Evolutionary conservation across 2,797 vertebrate species (phyloP).

Genomic region (Anguilla megastoma): DNA sequence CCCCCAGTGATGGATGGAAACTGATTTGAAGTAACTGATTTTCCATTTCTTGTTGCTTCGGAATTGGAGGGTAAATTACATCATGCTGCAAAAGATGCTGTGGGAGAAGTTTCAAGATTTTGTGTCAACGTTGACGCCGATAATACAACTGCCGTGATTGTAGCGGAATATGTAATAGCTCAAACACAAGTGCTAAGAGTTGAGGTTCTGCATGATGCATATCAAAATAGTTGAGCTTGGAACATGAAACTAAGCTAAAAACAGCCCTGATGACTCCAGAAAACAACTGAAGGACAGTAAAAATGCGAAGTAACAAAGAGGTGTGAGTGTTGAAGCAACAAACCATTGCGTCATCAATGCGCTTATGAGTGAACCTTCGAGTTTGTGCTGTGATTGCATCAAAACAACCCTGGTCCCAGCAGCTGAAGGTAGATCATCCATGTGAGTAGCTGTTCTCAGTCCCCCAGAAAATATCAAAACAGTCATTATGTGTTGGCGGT

Average conservation of each 20-base stretch:
- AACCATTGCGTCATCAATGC: not conserved
- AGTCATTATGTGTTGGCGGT: not conserved
- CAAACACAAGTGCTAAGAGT: no score
- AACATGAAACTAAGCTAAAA: not conserved
- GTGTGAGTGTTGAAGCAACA: not conserved
- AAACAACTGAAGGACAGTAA: not conserved
- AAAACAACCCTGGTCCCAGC: not conserved
- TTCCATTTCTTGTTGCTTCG: no score
- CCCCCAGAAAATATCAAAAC: not conserved
- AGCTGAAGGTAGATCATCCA: not conserved
- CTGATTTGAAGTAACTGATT: no score
- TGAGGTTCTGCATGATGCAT: no score
- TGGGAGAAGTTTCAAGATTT: no score
- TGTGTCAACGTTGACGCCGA: no score
- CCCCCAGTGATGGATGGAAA: not conserved
- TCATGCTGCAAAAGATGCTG: no score
- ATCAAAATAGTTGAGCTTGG: no score
- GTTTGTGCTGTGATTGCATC: not conserved
- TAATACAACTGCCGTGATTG: no score
- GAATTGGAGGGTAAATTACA: no score
- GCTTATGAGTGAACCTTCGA: not conserved
- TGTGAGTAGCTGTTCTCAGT: not conserved
- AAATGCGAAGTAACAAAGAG: not conserved
- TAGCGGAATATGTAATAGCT: no score
- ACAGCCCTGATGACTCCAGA: not conserved